Evolutionary conservation across 2,888 invertebrate genomes (phyloP), one percentile per base, ranked within the genome.

Genomic region (Leptopilina myrica): DNA sequence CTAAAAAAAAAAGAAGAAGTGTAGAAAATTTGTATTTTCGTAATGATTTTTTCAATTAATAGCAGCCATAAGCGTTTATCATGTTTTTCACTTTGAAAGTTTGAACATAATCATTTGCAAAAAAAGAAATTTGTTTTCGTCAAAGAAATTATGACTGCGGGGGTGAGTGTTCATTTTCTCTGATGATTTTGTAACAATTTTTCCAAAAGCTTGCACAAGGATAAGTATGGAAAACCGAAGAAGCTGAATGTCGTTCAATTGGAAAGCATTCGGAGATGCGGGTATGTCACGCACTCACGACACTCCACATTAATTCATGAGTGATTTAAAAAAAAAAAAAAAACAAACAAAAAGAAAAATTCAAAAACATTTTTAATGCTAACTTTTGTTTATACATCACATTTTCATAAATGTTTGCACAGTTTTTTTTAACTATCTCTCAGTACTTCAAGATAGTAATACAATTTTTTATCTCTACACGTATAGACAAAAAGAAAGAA

Each of bases 171-270:
- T 40, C 56, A 73, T 73, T 80, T 85, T 33, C 79, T 86, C 84
- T 88, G 83, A 87, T 85, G 82, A 84, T 84, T 33, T 80, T 82
- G 83, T 90, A 89, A 89, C 88, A 83, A 88, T 93, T 94, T 94
- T 92, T 94, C 93, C 95, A 93, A 20, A 96, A 96, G 95, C 95
- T 95, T 94, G 95, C 96, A 96, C 94, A 96, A 96, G 95, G 96
- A 96, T 94, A 96, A 96, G 93, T 95, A 95, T 93, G 95, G 95
- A 93, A 95, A 95, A 93, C 95, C 95, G 93, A 95, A 95, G 95
- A 94, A 95, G 93, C 94, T 95, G 93, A 95, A 94, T 94, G 93
- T 93, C 93, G 94, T 94, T 93, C 95, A 95, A 93, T 95, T 95
- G 93, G 95, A 95, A 93, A 94, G 94, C 92, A 95, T 95, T 93